Conservation (phyloP, 2,888 invertebrate genomes). For the Slavum lentiscoides region DNA sequence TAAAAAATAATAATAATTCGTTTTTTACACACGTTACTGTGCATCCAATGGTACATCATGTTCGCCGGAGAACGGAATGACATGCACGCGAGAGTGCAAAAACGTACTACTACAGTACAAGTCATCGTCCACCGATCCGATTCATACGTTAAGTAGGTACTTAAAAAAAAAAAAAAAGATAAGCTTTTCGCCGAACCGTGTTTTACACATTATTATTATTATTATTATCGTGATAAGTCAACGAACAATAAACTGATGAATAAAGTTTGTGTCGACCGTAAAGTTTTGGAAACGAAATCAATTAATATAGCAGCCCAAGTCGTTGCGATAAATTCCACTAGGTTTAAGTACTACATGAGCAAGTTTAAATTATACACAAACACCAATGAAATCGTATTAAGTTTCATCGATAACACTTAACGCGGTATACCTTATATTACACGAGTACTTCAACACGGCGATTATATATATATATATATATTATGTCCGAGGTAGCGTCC, state of each 20-base stretch:
- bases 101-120: too few species aligned
- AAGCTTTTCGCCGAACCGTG: not conserved
- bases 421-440: conserved; percentile 2
- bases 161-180: not conserved
- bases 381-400: conserved; percentile 31
- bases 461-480: conserved; percentile 9
- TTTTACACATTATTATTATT: not conserved
- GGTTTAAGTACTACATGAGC: conserved; percentile 23
- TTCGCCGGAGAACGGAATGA: too few species aligned
- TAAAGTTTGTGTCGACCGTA: conserved; percentile 37
- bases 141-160: not conserved
- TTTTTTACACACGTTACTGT: too few species aligned
- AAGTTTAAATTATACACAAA: conserved; percentile 13
- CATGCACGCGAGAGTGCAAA: too few species aligned
- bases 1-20: too few species aligned
- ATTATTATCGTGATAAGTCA: conserved; percentile 4
- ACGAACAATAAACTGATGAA: conserved; percentile 13
- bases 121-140: not conserved
- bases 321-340: conserved; percentile 4
- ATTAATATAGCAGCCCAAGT: conserved; percentile 25
- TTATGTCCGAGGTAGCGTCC: not conserved
- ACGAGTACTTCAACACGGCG: conserved; percentile 12
- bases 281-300: conserved; percentile 43
- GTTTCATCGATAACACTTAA: conserved; percentile 38
- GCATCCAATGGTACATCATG: too few species aligned